Evolutionary conservation across 1,140 invertebrate genomes (phyloP).

Genomic region (Dinothrombium tinctorium): DNA sequence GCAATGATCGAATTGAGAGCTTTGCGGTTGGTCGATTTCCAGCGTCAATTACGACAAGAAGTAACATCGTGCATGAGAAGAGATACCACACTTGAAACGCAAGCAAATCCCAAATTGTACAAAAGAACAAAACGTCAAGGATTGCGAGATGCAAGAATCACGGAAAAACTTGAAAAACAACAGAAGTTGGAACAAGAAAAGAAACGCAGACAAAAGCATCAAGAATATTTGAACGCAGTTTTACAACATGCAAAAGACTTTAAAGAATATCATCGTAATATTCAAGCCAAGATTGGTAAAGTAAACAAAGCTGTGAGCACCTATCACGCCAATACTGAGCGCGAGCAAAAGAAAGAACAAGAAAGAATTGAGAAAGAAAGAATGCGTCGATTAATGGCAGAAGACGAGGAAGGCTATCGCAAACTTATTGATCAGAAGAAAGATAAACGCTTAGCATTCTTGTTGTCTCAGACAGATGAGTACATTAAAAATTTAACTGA

Average conservation of each 20-base stretch:
- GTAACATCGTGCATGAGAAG: conserved; percentile 44
- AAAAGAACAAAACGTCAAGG: conserved; percentile 86
- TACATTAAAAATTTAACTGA: conserved; percentile 88
- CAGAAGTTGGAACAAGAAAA: conserved; percentile 91
- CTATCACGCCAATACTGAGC: conserved; percentile 89
- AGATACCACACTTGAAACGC: conserved; percentile 86
- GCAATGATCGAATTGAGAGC: conserved; percentile 85
- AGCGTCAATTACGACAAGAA: conserved; percentile 61
- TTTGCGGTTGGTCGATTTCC: conserved; percentile 76
- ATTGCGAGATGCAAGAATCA: conserved; percentile 77
- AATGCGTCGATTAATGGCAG: conserved; percentile 90
- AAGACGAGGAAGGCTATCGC: conserved; percentile 70
- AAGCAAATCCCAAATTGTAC: conserved; percentile 87
- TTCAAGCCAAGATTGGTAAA: conserved; percentile 53
- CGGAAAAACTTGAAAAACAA: conserved; percentile 95
- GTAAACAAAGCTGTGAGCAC: conserved; percentile 86
- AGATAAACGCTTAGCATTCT: conserved; percentile 89
- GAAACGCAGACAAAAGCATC: conserved; percentile 79
- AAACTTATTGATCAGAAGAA: conserved; percentile 99
- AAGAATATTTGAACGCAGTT: conserved; percentile 82
- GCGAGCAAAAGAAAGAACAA: conserved; percentile 97
- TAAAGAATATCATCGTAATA: conserved; percentile 81
- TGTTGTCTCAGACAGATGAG: conserved; percentile 92
- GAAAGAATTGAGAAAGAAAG: conserved; percentile 94
- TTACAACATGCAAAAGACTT: conserved; percentile 93